Conservation (phyloP, 2,888 invertebrate species). For the Lepidochrysops patricia region DNA sequence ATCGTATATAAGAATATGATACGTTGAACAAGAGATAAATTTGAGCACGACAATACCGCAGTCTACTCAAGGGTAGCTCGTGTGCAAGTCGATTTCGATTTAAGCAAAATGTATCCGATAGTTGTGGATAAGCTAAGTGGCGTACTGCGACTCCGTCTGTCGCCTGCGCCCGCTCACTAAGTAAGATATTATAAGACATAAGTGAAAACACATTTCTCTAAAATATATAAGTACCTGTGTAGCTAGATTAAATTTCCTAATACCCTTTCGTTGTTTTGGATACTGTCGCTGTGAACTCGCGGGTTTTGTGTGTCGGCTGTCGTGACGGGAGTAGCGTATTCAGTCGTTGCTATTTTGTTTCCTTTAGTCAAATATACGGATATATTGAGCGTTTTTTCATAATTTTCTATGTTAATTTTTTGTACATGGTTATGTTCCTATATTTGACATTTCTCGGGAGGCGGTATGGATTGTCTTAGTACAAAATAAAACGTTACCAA, state of each 20-base stretch:
- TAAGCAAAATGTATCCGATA: slow-evolving; percentile 65
- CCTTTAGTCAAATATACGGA: slow-evolving; percentile 17
- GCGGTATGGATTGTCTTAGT: slow-evolving; percentile 46
- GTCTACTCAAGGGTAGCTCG: slow-evolving; percentile 17
- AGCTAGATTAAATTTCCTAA: slow-evolving; percentile 68
- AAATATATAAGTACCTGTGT: slow-evolving; percentile 58
- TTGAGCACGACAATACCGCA: slow-evolving; percentile 9
- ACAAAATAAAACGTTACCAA: slow-evolving; percentile 46
- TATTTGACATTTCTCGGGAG: slow-evolving; percentile 35
- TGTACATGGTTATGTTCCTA: slow-evolving; percentile 29
- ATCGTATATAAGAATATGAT: background rate
- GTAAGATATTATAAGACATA: slow-evolving; percentile 63
- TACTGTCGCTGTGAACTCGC: slow-evolving; percentile 46
- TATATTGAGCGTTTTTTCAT: slow-evolving; percentile 15
- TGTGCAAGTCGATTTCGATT: slow-evolving; percentile 37
- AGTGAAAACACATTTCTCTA: slow-evolving; percentile 41
- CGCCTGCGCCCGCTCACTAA: slow-evolving; percentile 35
- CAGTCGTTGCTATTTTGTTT: slow-evolving; percentile 14
- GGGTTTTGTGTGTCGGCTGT: slow-evolving; percentile 25
- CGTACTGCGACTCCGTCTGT: slow-evolving; percentile 23
- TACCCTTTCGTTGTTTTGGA: slow-evolving; percentile 41
- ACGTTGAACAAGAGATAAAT: background rate
- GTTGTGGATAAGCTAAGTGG: slow-evolving; percentile 43
- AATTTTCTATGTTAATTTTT: slow-evolving; percentile 21
- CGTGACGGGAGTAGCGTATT: background rate